These are phyloP conservation scores for Polylopha cassiicola DNA, from an alignment of 2,888 invertebrate species.

Conservation along the genomic window DNA sequence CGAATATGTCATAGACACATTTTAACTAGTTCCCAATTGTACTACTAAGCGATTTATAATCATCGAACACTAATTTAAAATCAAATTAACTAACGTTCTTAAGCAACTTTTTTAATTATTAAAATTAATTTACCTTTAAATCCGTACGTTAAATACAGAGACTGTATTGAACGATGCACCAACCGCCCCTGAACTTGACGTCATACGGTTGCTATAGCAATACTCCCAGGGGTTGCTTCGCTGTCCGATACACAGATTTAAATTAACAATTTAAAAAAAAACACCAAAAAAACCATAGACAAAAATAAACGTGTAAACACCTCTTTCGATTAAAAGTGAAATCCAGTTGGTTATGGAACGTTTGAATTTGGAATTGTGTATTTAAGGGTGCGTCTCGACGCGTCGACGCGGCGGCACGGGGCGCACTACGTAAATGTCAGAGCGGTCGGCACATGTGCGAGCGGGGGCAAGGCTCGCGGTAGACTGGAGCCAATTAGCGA, in stretches of 20 bases:
- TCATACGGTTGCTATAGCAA: constrained; percentile 69
- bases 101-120: neutral
- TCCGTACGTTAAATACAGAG: constrained; percentile 8
- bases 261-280: constrained; percentile 33
- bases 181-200: constrained; percentile 74
- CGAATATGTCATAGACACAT: neutral
- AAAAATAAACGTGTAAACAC: constrained; percentile 36
- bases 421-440: constrained; percentile 75
- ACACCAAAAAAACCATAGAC: constrained; percentile 27
- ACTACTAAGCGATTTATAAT: neutral
- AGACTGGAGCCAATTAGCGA: constrained; percentile 40
- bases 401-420: constrained; percentile 62
- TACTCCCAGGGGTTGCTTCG: constrained; percentile 47
- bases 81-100: neutral
- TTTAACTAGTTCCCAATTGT: neutral
- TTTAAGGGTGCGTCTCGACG: constrained; percentile 37
- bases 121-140: constrained; percentile 17
- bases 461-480: constrained; percentile 47
- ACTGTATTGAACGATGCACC: constrained; percentile 70
- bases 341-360: constrained; percentile 35
- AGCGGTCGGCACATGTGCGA: constrained; percentile 72
- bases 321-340: constrained; percentile 33
- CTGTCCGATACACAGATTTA: constrained; percentile 39
- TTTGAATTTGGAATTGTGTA: constrained; percentile 26
- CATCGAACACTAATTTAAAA: neutral